Base-by-base conservation (phyloP, 2,113 vertebrate genomes). In the Sinocyclocheilus maitianheensis region DNA sequence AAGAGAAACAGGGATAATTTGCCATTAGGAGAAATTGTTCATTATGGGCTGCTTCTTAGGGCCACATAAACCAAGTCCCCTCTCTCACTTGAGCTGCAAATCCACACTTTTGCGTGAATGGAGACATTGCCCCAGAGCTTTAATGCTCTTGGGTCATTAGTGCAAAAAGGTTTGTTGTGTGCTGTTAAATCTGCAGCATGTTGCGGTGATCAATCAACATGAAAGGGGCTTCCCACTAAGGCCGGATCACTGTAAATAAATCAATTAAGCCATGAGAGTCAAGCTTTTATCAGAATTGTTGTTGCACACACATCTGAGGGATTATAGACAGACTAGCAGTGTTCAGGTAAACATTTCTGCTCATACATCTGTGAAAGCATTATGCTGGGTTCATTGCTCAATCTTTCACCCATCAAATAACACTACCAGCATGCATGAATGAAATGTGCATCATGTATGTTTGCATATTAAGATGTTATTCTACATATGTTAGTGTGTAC, bases 1-100 rank as follows among this genome's bases (percentile, higher is more conserved):
- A 96, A 95, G 93, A 96, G 96, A 96, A 97, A 96, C 95, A 94
- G 94, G 94, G 94, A 96, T 96, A 96, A 97, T 97, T 96, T 96
- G 92, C 96, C 95, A 96, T 97, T 96, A 97, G 95, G 96, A 95
- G 94, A 95, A 97, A 97, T 94, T 95, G 96, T 96, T 97, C 93
- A 96, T 96, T 97, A 96, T 95, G 96, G 80, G 94, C 92, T 93
- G 94, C 95, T 96, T 96, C 96, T 96, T 92, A 91, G 91, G 92
- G 95, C 92, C 95, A 93, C 94, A 96, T 96, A 96, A 97, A 96
- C 93, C 94, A 95, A 95, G 92, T 95, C 94, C 91, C 94, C 93
- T 93, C 94, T 93, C 94, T 95, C 95, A 96, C 95, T 96, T 96
- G 96, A 95, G 95, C 95, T 96, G 95, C 96, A 96, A 96, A 96